These are phyloP conservation scores for Bambusicola thoracicus DNA, from an alignment of 2,113 vertebrate genomes.

Conservation along the genomic window DNA sequence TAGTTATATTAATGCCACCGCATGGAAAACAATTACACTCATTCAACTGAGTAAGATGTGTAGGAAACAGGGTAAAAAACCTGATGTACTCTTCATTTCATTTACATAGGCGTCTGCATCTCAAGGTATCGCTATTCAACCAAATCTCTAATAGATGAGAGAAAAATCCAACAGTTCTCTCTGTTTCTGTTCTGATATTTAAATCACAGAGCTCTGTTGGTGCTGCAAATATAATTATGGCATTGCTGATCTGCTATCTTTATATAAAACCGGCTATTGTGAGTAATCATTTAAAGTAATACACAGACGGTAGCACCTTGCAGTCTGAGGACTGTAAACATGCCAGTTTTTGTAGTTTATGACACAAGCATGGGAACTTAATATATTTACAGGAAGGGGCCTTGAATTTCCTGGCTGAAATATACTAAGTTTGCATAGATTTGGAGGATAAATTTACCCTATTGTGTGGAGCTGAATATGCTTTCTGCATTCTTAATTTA, in stretches of 20 bases:
- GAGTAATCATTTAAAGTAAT: constrained; percentile 17
- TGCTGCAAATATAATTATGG: not conserved
- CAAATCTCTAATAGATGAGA: not conserved
- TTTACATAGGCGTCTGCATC: not conserved
- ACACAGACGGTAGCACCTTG: constrained; percentile 47
- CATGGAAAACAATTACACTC: not conserved
- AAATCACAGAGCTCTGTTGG: not conserved
- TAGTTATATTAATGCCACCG: not conserved
- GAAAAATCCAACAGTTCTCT: not conserved
- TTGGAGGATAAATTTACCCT: constrained; percentile 74
- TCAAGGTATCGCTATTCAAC: not conserved
- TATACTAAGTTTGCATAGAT: constrained; percentile 70
- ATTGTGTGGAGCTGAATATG: constrained; percentile 71
- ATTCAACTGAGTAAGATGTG: not conserved
- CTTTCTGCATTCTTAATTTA: constrained; percentile 76
- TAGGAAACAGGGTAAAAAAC: not conserved
- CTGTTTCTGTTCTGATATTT: constrained; percentile 19
- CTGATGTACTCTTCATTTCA: not conserved
- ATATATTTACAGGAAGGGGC: constrained; percentile 67
- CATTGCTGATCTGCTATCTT: constrained; percentile 8
- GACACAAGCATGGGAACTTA: constrained; percentile 56
- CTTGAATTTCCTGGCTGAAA: constrained; percentile 78
- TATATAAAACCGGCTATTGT: not conserved
- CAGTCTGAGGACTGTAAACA: constrained; percentile 43
- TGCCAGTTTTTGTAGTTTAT: constrained; percentile 55